Percentiles rank a stretch among this genome's conserved stretches.
Evolutionary conservation across 2,797 vertebrate species (phyloP).

Genomic region (Premnoplex brunnescens): DNA sequence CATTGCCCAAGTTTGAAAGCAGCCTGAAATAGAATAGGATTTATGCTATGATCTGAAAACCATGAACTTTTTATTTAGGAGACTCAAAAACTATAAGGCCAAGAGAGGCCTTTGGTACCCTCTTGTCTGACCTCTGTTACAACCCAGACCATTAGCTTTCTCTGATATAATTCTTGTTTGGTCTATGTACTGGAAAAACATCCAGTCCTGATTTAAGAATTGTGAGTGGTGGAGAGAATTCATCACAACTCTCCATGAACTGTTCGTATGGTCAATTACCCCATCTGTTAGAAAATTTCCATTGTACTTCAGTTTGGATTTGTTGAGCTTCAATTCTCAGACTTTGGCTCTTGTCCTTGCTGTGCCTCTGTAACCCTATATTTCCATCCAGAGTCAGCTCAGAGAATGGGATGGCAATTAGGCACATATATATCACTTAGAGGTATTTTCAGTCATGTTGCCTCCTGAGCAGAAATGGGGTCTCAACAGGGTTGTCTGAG

Average conservation of each 20-base stretch:
- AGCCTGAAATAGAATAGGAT: conserved; percentile 51
- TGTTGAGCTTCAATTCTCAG: background rate
- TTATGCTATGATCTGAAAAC: conserved; percentile 5
- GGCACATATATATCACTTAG: background rate
- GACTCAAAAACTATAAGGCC: background rate
- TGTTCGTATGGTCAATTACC: conserved; percentile 55
- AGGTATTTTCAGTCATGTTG: background rate
- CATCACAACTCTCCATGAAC: background rate
- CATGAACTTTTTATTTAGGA: conserved; percentile 37
- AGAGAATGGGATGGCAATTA: background rate
- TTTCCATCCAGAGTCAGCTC: background rate
- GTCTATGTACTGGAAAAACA: conserved; percentile 56
- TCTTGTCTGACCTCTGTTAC: conserved; percentile 46
- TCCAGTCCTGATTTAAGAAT: conserved; percentile 31
- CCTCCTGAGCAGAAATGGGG: background rate
- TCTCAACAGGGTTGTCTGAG: background rate
- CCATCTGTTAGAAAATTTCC: conserved; percentile 48
- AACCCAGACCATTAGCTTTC: conserved; percentile 32
- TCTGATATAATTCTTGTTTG: conserved; percentile 58
- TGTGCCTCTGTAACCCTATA: background rate
- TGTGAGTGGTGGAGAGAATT: background rate
- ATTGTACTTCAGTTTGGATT: background rate
- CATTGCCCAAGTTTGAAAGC: conserved; percentile 37
- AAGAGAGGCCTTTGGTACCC: background rate
- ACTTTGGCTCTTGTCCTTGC: background rate